A percentile compares a stretch with the other conserved stretches of the same genome.
Conservation (phyloP, 2,888 invertebrate species). For the Bruchidius siliquastri region DNA sequence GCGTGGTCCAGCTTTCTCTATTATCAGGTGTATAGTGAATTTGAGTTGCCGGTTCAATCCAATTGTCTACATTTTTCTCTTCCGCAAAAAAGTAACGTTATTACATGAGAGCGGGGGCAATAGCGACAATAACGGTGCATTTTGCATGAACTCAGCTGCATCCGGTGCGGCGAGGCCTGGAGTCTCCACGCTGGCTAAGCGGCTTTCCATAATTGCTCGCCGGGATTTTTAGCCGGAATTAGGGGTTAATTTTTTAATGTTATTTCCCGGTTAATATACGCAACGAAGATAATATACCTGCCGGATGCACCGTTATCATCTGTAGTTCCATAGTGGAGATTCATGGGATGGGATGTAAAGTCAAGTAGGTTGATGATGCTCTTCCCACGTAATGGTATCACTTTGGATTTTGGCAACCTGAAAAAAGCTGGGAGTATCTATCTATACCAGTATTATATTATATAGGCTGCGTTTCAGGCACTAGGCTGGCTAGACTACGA, state of each 20-base stretch:
- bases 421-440: too few species aligned
- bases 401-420: too few species aligned
- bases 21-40: too few species aligned
- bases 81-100: background rate
- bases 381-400: too few species aligned
- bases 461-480: too few species aligned
- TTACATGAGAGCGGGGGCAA: background rate
- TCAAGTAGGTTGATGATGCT: too few species aligned
- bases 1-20: too few species aligned
- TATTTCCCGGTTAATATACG: background rate
- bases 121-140: background rate
- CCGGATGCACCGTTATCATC: background rate
- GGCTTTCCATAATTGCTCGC: background rate
- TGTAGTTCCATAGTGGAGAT: background rate
- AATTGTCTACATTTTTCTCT: background rate
- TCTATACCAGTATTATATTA: too few species aligned
- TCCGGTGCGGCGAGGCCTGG: background rate
- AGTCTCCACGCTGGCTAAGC: background rate
- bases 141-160: background rate
- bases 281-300: background rate
- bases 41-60: background rate
- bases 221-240: background rate
- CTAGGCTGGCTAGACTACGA: too few species aligned
- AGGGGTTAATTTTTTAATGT: background rate
- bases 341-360: too few species aligned